Percentiles rank a stretch among this genome's conserved stretches.
phyloP scores from a whole-genome alignment of 2,888 invertebrate species.

The Pedicia rivosa region DNA sequence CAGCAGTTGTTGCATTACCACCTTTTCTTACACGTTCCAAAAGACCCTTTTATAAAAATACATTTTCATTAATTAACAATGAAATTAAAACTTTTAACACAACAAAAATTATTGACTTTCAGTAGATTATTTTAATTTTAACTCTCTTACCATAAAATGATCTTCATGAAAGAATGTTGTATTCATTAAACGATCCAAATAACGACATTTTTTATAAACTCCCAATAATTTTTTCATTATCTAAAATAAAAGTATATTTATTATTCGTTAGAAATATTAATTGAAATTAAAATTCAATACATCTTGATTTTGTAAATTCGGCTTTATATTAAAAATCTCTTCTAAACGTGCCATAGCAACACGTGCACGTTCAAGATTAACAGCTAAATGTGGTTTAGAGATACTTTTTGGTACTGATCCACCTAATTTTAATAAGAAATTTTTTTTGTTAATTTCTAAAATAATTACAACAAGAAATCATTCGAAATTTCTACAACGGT shows the following conservation, averaged over 20 bases:
- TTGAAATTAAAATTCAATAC: constrained; percentile 23
- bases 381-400: constrained; percentile 47
- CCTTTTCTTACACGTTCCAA: constrained; percentile 59
- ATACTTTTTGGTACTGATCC: constrained; percentile 24
- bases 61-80: constrained; percentile 1
- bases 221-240: constrained; percentile 64
- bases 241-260: constrained; percentile 17
- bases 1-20: constrained; percentile 42
- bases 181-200: constrained; percentile 69
- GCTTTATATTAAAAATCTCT: constrained; percentile 63
- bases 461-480: no score
- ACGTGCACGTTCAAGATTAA: constrained; percentile 61
- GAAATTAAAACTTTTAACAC: not conserved
- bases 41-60: constrained; percentile 36
- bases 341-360: constrained; percentile 58
- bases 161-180: constrained; percentile 74
- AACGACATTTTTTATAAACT: constrained; percentile 74
- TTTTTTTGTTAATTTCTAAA: no score
- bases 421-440: no score
- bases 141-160: constrained; percentile 50
- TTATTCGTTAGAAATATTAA: constrained; percentile 1
- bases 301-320: constrained; percentile 56
- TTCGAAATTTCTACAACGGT: no score
- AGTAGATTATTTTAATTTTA: not conserved
- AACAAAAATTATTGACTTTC: not conserved